A percentile compares a stretch with the other conserved stretches of the same genome.
Evolutionary conservation across 2,797 vertebrate genomes (phyloP).

Genomic region (Sebastolobus alascanus): DNA sequence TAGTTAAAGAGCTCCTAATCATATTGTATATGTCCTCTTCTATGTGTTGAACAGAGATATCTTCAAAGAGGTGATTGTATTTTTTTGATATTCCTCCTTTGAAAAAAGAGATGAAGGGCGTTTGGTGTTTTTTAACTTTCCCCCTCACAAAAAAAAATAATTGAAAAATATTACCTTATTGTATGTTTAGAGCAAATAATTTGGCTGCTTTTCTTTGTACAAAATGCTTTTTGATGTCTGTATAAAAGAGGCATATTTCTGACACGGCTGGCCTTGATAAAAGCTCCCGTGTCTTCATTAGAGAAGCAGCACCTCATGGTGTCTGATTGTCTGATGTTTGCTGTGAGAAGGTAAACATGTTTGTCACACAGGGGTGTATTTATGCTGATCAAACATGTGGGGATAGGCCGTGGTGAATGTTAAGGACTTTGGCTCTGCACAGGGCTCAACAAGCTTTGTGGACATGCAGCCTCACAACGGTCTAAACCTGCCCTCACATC

Average conservation of each 20-base stretch:
- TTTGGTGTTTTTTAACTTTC: slow-evolving; percentile 37
- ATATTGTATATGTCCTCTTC: slow-evolving; percentile 52
- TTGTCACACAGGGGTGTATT: slow-evolving; percentile 75
- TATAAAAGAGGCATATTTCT: slow-evolving; percentile 57
- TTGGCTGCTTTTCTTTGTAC: slow-evolving; percentile 56
- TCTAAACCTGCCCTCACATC: slow-evolving; percentile 40
- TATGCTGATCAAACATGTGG: slow-evolving; percentile 76
- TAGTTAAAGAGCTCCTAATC: slow-evolving; percentile 61
- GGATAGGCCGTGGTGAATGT: slow-evolving; percentile 60
- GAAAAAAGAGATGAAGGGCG: slow-evolving; percentile 62
- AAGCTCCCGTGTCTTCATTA: slow-evolving; percentile 79
- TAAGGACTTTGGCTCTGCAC: slow-evolving; percentile 62
- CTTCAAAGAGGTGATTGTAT: slow-evolving; percentile 71
- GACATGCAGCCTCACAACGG: slow-evolving; percentile 1
- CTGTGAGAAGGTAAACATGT: slow-evolving; percentile 77
- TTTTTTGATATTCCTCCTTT: slow-evolving; percentile 60
- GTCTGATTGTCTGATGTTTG: slow-evolving; percentile 81
- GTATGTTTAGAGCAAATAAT: slow-evolving; percentile 67
- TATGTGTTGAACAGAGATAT: slow-evolving; percentile 67
- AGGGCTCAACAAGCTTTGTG: slow-evolving; percentile 5
- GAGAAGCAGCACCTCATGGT: slow-evolving; percentile 73
- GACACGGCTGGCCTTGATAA: slow-evolving; percentile 64
- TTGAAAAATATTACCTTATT: slow-evolving; percentile 62
- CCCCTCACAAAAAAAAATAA: slow-evolving; percentile 36
- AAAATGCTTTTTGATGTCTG: slow-evolving; percentile 65